phyloP scores from a whole-genome alignment of 2,888 invertebrate species.

The Callyntrura guangdongensis region DNA sequence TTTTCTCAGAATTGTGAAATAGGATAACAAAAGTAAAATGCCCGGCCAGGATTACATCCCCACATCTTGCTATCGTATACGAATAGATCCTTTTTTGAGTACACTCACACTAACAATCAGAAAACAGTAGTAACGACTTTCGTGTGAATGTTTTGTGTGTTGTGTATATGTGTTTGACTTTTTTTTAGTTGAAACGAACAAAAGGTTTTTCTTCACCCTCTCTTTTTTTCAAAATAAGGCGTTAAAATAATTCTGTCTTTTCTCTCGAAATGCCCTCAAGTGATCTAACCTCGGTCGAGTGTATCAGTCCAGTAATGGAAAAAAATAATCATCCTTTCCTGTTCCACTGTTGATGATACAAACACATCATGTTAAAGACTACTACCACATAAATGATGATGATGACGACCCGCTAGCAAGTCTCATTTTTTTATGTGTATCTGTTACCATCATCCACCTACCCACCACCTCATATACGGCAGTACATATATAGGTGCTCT shows the following conservation, averaged over 20 bases:
- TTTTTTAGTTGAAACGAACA: neutral
- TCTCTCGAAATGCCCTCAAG: constrained; percentile 68
- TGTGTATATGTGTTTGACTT: neutral
- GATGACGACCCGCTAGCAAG: constrained; percentile 12
- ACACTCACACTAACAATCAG: neutral
- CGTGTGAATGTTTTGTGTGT: neutral
- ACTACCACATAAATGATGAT: neutral
- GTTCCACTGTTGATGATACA: constrained; percentile 30
- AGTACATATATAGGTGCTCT: no score
- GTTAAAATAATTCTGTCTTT: constrained; percentile 20
- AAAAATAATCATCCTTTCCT: constrained; percentile 23
- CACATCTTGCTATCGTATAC: no score
- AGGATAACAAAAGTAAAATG: constrained; percentile 6
- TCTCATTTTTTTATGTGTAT: constrained; percentile 41
- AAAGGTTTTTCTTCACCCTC: neutral
- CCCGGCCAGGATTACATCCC: neutral
- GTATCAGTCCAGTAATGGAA: constrained; percentile 35
- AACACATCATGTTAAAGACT: neutral
- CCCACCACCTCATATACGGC: neutral
- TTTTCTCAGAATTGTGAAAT: neutral
- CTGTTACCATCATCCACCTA: neutral
- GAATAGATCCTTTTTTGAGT: neutral
- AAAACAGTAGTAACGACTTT: neutral
- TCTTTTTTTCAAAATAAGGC: constrained; percentile 13
- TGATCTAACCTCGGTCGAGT: constrained; percentile 63